Percentiles rank a stretch among this genome's conserved stretches.
These are phyloP conservation scores for Tipula unca DNA, from an alignment of 2,888 invertebrate genomes.

Conservation along the genomic window DNA sequence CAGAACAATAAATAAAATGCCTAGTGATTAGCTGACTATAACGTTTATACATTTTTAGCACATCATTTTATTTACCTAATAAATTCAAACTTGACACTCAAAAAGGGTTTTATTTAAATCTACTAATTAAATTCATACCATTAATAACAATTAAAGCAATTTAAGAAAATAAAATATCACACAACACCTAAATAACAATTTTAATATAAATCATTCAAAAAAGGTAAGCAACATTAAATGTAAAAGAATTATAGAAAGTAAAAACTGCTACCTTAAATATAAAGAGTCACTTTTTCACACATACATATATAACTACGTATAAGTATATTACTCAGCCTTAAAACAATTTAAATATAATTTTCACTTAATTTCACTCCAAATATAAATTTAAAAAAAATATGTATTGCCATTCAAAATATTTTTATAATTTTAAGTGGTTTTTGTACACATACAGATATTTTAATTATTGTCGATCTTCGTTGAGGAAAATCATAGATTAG, in stretches of 20 bases:
- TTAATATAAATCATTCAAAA: neutral
- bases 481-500: neutral
- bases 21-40: neutral
- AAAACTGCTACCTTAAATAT: neutral
- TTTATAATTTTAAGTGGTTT: neutral
- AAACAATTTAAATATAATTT: neutral
- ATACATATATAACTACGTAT: too few relatives aligned
- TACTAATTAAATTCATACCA: neutral
- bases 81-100: neutral
- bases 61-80: neutral
- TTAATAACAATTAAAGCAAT: neutral
- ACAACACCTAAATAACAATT: neutral
- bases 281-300: neutral
- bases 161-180: neutral
- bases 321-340: neutral
- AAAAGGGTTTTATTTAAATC: neutral
- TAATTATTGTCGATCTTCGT: neutral
- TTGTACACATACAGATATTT: neutral
- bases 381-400: neutral
- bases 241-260: neutral
- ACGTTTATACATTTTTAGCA: neutral
- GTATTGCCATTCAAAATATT: neutral
- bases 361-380: slow-evolving; percentile 8
- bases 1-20: too few relatives aligned
- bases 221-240: neutral